Conservation (phyloP, 2,797 vertebrate genomes). For the Spatula clypeata region DNA sequence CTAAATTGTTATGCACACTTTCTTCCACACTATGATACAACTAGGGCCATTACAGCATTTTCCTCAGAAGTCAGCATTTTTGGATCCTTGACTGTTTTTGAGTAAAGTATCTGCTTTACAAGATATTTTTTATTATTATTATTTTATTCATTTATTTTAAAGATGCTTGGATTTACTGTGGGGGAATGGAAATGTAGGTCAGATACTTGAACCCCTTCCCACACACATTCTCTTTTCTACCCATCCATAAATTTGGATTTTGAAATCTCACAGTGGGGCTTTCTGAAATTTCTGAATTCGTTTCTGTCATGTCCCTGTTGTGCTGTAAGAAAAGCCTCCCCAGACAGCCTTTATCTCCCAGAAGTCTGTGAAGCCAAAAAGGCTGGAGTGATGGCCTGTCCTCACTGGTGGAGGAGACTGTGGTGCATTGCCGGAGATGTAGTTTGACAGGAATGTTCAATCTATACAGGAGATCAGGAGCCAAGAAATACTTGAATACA, state of each 20-base stretch:
- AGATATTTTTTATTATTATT: not conserved
- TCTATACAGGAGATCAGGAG: conserved; percentile 56
- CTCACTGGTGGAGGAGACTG: not conserved
- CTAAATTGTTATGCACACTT: not conserved
- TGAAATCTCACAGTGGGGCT: not conserved
- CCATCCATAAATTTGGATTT: conserved; percentile 12
- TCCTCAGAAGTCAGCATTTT: not conserved
- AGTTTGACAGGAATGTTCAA: conserved; percentile 62
- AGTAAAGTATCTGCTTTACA: conserved; percentile 1
- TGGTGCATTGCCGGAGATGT: conserved; percentile 44
- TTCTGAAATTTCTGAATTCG: not conserved
- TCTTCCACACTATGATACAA: not conserved
- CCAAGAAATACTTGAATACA: conserved; percentile 62
- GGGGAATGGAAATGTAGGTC: conserved; percentile 4
- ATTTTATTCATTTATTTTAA: not conserved
- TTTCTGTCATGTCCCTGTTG: not conserved
- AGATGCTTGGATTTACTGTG: not conserved
- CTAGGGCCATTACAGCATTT: not conserved
- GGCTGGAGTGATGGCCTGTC: not conserved
- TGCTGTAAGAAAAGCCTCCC: not conserved
- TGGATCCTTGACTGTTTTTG: not conserved
- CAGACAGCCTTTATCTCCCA: not conserved
- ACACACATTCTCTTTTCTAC: conserved; percentile 14
- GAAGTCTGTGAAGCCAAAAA: not conserved
- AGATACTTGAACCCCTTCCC: conserved; percentile 23